Evolutionary conservation across 2,113 vertebrate species (phyloP).

Genomic region (Perccottus glenii): DNA sequence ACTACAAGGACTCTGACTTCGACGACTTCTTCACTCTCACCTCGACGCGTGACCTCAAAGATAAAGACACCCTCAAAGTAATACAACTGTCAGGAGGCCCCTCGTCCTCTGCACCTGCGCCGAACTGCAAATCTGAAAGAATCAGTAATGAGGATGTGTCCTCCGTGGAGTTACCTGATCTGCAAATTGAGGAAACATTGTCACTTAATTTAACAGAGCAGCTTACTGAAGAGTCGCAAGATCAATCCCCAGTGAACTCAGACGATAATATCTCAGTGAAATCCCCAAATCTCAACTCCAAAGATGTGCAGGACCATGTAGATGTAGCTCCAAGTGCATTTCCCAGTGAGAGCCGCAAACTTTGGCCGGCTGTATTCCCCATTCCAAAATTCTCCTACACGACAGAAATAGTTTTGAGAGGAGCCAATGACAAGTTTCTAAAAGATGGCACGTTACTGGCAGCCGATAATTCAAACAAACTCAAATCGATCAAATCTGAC

Average conservation of each 20-base stretch:
- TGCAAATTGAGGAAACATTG: background rate
- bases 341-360: slow-evolving; percentile 3
- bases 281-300: background rate
- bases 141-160: background rate
- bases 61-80: slow-evolving; percentile 48
- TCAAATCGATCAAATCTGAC: slow-evolving; percentile 14
- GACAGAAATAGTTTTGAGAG: slow-evolving; percentile 25
- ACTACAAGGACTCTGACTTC: slow-evolving; percentile 46
- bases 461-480: background rate
- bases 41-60: slow-evolving; percentile 33
- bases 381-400: slow-evolving; percentile 29
- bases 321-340: background rate
- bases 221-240: background rate
- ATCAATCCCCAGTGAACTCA: slow-evolving; percentile 5
- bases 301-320: background rate
- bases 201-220: background rate
- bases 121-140: background rate
- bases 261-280: background rate
- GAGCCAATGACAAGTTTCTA: slow-evolving; percentile 25
- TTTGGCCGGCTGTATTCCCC: slow-evolving; percentile 31
- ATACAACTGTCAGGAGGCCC: background rate
- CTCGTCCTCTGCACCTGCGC: background rate
- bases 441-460: slow-evolving; percentile 17
- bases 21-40: slow-evolving; percentile 40
- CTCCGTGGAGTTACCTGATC: background rate